These are phyloP conservation scores for Heteromurus nitidus DNA, from an alignment of 2,888 invertebrate genomes.

Conservation along the genomic window DNA sequence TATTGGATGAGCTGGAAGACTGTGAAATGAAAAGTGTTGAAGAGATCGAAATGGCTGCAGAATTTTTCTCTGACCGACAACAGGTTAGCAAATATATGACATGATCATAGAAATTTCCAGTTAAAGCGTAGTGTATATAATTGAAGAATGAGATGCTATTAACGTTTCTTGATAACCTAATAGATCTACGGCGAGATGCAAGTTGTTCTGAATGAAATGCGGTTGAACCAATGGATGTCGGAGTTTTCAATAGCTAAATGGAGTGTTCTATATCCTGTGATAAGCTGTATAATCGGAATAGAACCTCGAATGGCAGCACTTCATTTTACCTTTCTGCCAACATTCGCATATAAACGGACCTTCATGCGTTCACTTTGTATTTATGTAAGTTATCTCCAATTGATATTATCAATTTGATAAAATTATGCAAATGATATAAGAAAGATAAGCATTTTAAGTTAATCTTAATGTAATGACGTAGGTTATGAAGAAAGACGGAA, in stretches of 20 bases:
- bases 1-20: constrained; percentile 30
- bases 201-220: constrained; percentile 47
- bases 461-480: background rate
- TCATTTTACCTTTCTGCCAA: constrained; percentile 73
- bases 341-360: background rate
- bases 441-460: background rate
- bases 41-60: constrained; percentile 28
- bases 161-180: too few species aligned
- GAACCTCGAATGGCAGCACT: constrained; percentile 76
- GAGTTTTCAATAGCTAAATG: constrained; percentile 44
- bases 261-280: constrained; percentile 46
- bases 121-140: too few species aligned
- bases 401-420: background rate
- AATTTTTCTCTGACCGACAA: constrained; percentile 53
- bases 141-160: too few species aligned
- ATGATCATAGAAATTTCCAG: too few species aligned
- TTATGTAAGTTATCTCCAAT: constrained; percentile 40
- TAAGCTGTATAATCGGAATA: constrained; percentile 64
- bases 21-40: constrained; percentile 31
- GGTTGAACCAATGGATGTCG: constrained; percentile 33
- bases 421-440: background rate
- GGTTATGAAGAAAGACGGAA: constrained; percentile 26
- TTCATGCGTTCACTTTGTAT: constrained; percentile 47
- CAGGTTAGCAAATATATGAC: constrained; percentile 42
- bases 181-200: constrained; percentile 52